A percentile compares a stretch with the other conserved stretches of the same genome.
phyloP scores from a whole-genome alignment of 2,797 vertebrate species.

The Eutrigla gurnardus region DNA sequence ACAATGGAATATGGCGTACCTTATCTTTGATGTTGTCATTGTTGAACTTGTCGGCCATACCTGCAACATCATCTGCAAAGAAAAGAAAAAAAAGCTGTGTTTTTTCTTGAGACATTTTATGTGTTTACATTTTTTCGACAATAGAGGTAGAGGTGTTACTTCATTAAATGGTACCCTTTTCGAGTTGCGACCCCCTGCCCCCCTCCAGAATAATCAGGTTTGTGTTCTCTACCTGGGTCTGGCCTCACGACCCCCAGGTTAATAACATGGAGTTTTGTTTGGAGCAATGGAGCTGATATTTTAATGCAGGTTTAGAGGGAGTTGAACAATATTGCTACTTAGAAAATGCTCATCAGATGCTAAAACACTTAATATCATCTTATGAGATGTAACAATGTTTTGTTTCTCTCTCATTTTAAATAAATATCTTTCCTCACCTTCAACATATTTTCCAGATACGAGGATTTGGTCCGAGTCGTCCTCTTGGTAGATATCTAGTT shows the following conservation, averaged over 20 bases:
- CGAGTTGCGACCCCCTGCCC: too few relatives aligned
- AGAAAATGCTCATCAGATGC: background rate
- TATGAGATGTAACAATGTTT: background rate
- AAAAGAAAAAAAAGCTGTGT: background rate
- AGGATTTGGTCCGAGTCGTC: conserved; percentile 74
- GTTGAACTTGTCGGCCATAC: conserved; percentile 83
- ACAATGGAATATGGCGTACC: conserved; percentile 60
- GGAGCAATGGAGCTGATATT: background rate
- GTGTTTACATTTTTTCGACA: background rate
- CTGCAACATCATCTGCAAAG: conserved; percentile 77
- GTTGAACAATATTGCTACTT: background rate
- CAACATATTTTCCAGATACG: conserved; percentile 81
- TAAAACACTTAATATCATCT: background rate
- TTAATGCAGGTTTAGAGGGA: background rate
- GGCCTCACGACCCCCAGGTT: too few relatives aligned
- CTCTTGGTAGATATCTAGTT: conserved; percentile 82
- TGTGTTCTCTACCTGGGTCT: too few relatives aligned
- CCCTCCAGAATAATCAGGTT: too few relatives aligned
- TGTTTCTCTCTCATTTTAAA: too few relatives aligned
- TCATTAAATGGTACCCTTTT: background rate
- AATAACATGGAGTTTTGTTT: background rate
- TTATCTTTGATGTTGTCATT: conserved; percentile 85
- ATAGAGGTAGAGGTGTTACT: background rate
- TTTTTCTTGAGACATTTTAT: background rate
- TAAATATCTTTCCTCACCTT: conserved; percentile 67